phyloP scores from a whole-genome alignment of 2,113 vertebrate genomes.

The Smithornis capensis region DNA sequence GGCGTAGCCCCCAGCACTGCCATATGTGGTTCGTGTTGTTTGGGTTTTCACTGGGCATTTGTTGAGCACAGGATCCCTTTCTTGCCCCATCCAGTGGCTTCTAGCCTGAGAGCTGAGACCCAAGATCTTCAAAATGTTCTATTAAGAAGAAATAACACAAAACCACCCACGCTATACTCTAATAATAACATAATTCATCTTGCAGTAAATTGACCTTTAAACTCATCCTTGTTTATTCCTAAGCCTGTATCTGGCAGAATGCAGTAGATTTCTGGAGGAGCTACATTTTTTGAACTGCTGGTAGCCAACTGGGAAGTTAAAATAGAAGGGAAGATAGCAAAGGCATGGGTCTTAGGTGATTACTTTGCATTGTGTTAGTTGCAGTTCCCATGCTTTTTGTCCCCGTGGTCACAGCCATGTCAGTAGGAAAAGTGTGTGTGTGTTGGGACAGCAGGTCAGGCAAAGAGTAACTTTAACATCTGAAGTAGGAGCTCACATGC shows the following conservation, averaged over 20 bases:
- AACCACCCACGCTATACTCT: neutral
- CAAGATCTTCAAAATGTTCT: neutral
- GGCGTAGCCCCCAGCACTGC: rapidly evolving
- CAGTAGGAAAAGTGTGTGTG: neutral
- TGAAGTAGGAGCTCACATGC: neutral
- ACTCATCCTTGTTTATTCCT: neutral
- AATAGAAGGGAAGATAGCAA: neutral
- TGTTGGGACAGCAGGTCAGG: neutral
- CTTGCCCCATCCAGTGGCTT: neutral
- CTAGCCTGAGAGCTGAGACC: neutral
- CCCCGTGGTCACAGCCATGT: neutral
- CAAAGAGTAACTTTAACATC: neutral
- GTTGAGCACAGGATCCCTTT: neutral
- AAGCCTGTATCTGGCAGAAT: neutral
- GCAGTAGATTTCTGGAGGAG: neutral
- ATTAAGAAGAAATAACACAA: neutral
- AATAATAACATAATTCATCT: neutral
- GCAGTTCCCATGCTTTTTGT: neutral
- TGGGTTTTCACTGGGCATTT: neutral
- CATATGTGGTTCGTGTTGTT: rapidly evolving
- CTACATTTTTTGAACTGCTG: neutral
- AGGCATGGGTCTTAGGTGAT: neutral
- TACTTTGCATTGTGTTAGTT: neutral
- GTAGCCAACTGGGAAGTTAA: neutral
- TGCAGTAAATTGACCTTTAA: neutral